These are phyloP conservation scores for Barbus barbus DNA, from an alignment of 2,113 vertebrate genomes.

Conservation along the genomic window DNA sequence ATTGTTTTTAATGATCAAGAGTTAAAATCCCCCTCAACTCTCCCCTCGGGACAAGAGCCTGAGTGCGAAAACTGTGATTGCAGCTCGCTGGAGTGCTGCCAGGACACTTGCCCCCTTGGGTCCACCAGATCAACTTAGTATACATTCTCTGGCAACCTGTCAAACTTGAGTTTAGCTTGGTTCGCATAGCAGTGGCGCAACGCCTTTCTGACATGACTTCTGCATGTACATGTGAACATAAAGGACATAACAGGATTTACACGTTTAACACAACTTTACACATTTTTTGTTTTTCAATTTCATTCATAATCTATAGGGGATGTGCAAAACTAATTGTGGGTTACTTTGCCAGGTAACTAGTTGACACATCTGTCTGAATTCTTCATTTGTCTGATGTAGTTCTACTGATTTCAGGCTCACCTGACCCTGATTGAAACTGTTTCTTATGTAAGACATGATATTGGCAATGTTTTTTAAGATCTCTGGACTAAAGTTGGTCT, in stretches of 20 bases:
- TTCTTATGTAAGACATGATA: not conserved
- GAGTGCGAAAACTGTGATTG: constrained; percentile 1
- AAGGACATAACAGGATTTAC: constrained; percentile 7
- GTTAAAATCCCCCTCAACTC: not conserved
- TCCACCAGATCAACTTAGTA: constrained; percentile 61
- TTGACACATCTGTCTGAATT: not conserved
- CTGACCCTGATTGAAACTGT: not conserved
- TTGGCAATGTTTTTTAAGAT: not conserved
- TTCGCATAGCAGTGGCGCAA: constrained; percentile 57
- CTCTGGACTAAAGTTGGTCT: no score
- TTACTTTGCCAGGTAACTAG: not conserved
- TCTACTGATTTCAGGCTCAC: not conserved
- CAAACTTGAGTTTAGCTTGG: constrained; percentile 63
- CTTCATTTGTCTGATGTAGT: not conserved
- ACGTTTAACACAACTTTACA: constrained; percentile 9
- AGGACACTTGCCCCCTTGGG: constrained; percentile 59
- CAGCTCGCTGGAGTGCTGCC: constrained; percentile 55
- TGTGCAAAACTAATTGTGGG: not conserved
- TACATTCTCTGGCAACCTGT: constrained; percentile 70
- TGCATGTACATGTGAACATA: not conserved
- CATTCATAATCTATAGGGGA: not conserved
- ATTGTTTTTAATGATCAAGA: not conserved
- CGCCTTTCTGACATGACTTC: constrained; percentile 45
- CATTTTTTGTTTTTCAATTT: not conserved
- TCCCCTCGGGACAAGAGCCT: constrained; percentile 34